Percentiles rank a stretch among this genome's conserved stretches.
phyloP scores from a whole-genome alignment of 2,797 vertebrate species.

The Dryobates pubescens region DNA sequence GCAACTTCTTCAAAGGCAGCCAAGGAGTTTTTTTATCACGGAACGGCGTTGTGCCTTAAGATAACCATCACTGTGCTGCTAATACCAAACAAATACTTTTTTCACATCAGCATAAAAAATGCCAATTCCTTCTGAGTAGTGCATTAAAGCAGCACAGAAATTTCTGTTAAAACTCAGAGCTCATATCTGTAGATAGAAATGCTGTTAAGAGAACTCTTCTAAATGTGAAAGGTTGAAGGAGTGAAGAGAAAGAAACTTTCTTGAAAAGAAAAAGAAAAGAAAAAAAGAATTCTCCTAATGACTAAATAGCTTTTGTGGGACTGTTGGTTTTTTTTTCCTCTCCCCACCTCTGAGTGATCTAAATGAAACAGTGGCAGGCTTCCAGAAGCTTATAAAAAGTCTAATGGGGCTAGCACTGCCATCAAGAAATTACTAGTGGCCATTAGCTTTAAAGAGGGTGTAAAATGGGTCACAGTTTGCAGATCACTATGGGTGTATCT shows the following conservation, averaged over 20 bases:
- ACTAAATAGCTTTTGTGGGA: conserved; percentile 14
- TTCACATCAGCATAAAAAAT: not conserved
- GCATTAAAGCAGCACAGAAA: not conserved
- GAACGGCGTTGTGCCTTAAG: not conserved
- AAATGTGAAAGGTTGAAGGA: not conserved
- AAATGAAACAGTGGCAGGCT: conserved; percentile 48
- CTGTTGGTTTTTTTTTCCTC: not conserved
- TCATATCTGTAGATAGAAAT: not conserved
- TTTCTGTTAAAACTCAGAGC: not conserved
- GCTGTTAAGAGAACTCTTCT: not conserved
- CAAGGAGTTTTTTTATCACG: not conserved
- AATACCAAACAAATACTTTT: not conserved
- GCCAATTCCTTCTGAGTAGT: not conserved
- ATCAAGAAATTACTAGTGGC: conserved; percentile 32
- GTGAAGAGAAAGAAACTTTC: not conserved
- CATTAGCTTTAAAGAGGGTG: conserved; percentile 1
- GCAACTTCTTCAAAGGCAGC: not conserved
- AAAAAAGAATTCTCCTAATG: not conserved
- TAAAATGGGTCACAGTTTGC: not conserved
- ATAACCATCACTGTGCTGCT: not conserved
- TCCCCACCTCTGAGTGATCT: not conserved
- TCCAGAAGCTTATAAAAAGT: conserved; percentile 49
- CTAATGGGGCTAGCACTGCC: conserved; percentile 21
- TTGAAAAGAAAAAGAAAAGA: not conserved
- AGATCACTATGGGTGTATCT: not conserved